These are phyloP conservation scores for Brienomyrus brachyistius DNA, from an alignment of 2,113 vertebrate species.

Conservation along the genomic window DNA sequence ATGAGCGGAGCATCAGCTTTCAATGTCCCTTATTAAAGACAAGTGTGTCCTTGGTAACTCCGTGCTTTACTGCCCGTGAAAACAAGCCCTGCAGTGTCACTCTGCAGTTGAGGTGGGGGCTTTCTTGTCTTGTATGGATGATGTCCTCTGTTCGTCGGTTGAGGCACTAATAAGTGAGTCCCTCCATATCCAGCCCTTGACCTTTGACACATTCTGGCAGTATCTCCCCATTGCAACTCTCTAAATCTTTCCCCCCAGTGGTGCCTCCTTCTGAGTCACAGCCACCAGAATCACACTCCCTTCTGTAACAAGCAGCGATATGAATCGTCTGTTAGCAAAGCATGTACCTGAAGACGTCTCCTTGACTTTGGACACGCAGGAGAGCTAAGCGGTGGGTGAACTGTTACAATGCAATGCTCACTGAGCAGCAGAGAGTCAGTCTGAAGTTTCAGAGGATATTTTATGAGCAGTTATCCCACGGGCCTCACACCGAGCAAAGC, in stretches of 20 bases:
- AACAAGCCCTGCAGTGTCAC: not conserved
- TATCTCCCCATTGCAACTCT: not conserved
- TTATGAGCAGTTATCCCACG: not conserved
- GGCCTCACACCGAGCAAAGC: not conserved
- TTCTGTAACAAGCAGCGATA: not conserved
- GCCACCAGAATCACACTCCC: not conserved
- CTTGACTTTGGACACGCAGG: not conserved
- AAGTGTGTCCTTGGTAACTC: constrained; percentile 42
- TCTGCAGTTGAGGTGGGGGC: not conserved
- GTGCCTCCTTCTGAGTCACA: not conserved
- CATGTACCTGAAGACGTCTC: not conserved
- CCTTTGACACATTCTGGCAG: not conserved
- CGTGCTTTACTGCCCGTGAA: constrained; percentile 37
- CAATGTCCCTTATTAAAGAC: constrained; percentile 32
- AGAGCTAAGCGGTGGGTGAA: not conserved
- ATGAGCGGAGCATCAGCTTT: not conserved
- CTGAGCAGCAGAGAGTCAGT: not conserved
- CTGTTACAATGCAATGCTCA: not conserved
- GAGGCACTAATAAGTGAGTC: not conserved
- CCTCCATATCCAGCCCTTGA: not conserved
- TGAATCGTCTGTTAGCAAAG: not conserved
- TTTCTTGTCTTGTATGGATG: not conserved
- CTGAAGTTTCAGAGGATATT: not conserved
- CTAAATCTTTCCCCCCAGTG: not conserved
- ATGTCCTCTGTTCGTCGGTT: not conserved